Evolutionary conservation across 2,113 vertebrate genomes (phyloP), one percentile per base, ranked within the genome.

Genomic region (Microcebus griseorufus): DNA sequence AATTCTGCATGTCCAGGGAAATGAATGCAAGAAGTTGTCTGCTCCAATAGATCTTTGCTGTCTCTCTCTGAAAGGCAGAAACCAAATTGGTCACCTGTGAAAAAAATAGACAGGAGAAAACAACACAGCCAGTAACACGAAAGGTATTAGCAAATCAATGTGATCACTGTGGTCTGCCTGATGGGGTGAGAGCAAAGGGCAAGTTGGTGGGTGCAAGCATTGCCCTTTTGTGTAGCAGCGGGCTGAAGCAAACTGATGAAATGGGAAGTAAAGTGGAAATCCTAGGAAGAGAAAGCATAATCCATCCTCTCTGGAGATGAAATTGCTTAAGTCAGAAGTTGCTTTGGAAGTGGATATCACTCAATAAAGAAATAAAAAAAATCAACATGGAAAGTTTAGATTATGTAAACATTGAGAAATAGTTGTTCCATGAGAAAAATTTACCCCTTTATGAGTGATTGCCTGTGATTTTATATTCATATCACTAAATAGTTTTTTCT

Each of bases 301-400:
- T 84, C 6, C 22, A 27, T 32, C 22, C 84, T 22, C 79, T 83
- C 22, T 64, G 23, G 90, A 67, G 51, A 60, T 51, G 10, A 84
- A 69, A 42, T 85, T 42, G 9, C 4, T 88, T 96, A 14, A 55
- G 17, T 37, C 27, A 84, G 17, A 75, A 60, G 37, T 76, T 79
- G 12, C 32, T 58, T 75, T 75, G 29, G n/a, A 73, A 72, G 45
- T 65, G 6, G n/a, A 2, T 34, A 69, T 34, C 42, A 79, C 4
- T 83, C 34, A 73, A 32, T 23, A 48, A 23, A 73, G 23, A 93
- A 72, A 88, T 42, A 73, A 70, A 9, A 93, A 93, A 48, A 72
- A 80, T 48, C 5, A 88, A 42, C 48, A 37, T 9, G 9, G 55
- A 81, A 86, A 86, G 29, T 27, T 81, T 64, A 72, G 32, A 73